A percentile compares a stretch with the other conserved stretches of the same genome.
Evolutionary conservation across 1,140 invertebrate species (phyloP).

Genomic region (Drosophila saltans): DNA sequence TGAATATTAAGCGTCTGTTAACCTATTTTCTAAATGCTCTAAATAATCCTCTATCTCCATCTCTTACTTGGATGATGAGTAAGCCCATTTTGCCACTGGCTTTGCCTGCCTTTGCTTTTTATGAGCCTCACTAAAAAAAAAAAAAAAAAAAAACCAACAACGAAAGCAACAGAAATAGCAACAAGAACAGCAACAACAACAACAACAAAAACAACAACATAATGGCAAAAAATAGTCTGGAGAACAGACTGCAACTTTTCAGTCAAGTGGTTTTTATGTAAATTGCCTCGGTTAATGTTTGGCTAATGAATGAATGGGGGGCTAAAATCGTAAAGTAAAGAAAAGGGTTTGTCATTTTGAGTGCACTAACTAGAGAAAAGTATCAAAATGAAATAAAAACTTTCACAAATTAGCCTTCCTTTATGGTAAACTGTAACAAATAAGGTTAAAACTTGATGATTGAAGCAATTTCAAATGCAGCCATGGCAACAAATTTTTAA

Average conservation of each 20-base stretch:
- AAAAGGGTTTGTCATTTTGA: constrained; percentile 14
- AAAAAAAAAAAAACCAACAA: background rate
- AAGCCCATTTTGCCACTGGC: constrained; percentile 30
- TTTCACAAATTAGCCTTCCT: background rate
- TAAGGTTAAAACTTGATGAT: no score
- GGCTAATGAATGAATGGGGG: constrained; percentile 66
- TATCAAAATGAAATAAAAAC: background rate
- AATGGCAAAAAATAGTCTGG: constrained; percentile 20
- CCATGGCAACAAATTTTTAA: no score
- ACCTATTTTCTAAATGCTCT: constrained; percentile 74
- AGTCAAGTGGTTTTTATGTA: constrained; percentile 55
- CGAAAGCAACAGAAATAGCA: background rate
- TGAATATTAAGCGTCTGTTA: constrained; percentile 79
- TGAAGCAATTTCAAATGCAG: no score
- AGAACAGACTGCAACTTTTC: constrained; percentile 56
- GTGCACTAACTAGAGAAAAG: background rate
- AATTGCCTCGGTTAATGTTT: constrained; percentile 58
- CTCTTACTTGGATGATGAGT: constrained; percentile 42
- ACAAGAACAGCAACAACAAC: background rate
- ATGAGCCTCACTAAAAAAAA: constrained; percentile 17
- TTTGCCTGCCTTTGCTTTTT: constrained; percentile 41
- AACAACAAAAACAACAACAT: no score
- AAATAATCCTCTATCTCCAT: constrained; percentile 53
- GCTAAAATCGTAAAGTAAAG: constrained; percentile 31
- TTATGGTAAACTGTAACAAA: no score